Evolutionary conservation across 2,797 vertebrate genomes (phyloP).

Genomic region (Pseudochromis fuscus): DNA sequence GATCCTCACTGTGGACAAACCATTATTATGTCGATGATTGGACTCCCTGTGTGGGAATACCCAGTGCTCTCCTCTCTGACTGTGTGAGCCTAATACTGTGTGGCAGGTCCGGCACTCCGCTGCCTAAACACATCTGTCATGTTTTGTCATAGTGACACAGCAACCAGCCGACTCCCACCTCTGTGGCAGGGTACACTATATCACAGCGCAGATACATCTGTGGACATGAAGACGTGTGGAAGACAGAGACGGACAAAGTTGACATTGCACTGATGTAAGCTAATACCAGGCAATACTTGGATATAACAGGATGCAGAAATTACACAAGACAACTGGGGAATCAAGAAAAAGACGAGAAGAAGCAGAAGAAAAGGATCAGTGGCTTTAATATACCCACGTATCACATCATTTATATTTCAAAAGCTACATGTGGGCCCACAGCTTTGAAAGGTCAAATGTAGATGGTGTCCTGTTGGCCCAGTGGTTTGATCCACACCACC

Average conservation of each 20-base stretch:
- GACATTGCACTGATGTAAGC: background rate
- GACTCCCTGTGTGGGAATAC: conserved; percentile 80
- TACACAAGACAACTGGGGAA: background rate
- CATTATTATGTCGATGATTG: conserved; percentile 82
- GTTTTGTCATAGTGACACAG: conserved; percentile 83
- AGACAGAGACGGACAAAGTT: background rate
- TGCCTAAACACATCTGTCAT: conserved; percentile 88
- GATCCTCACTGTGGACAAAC: conserved; percentile 88
- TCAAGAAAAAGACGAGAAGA: background rate
- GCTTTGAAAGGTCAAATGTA: conserved; percentile 22
- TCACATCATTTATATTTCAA: conserved; percentile 44
- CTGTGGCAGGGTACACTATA: conserved; percentile 57
- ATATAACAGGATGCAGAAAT: conserved; percentile 5
- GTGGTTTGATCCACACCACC: conserved; percentile 22
- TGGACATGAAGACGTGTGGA: conserved; percentile 29
- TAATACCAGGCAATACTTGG: background rate
- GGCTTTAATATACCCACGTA: no score
- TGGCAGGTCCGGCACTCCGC: conserved; percentile 85
- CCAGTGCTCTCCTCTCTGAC: conserved; percentile 73
- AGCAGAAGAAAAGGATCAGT: background rate
- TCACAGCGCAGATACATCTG: conserved; percentile 42
- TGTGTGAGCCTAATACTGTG: conserved; percentile 85
- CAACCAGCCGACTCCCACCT: conserved; percentile 84
- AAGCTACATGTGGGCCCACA: conserved; percentile 6
- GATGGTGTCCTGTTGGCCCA: conserved; percentile 10